Percentiles rank a stretch among this genome's conserved stretches.
Evolutionary conservation across 2,797 vertebrate genomes (phyloP).

Genomic region (Cyprinodon diabolis): DNA sequence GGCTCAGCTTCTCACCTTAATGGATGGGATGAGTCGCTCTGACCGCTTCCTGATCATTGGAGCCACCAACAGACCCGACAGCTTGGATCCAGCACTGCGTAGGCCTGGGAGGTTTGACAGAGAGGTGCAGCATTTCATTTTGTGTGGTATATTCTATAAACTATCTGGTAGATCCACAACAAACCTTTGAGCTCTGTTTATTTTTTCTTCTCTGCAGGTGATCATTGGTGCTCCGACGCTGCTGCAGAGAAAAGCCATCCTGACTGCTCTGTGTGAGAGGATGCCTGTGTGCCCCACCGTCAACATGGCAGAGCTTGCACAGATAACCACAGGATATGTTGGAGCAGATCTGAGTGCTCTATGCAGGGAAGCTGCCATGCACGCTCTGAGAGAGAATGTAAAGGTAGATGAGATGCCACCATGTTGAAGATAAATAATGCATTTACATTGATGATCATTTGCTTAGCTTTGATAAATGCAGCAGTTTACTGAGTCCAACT

Average conservation of each 20-base stretch:
- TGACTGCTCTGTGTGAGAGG: slow-evolving; percentile 81
- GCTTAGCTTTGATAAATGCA: neutral
- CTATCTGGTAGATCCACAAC: neutral
- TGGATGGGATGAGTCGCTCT: slow-evolving; percentile 84
- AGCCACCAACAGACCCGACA: slow-evolving; percentile 90
- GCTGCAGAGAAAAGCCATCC: slow-evolving; percentile 86
- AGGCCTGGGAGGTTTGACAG: slow-evolving; percentile 93
- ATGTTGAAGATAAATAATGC: neutral
- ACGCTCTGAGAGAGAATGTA: slow-evolving; percentile 77
- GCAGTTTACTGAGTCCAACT: neutral
- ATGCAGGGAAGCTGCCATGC: slow-evolving; percentile 91
- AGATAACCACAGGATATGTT: slow-evolving; percentile 89
- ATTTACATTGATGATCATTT: neutral
- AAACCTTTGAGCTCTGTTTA: neutral
- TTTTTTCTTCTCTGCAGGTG: slow-evolving; percentile 73
- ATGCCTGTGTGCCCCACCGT: slow-evolving; percentile 83
- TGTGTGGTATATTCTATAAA: neutral
- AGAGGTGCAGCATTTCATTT: slow-evolving; percentile 80
- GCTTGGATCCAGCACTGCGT: slow-evolving; percentile 90
- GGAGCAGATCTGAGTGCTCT: slow-evolving; percentile 93
- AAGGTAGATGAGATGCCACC: slow-evolving; percentile 75
- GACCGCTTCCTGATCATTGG: slow-evolving; percentile 85
- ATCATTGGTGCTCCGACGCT: slow-evolving; percentile 89
- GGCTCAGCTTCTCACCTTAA: slow-evolving; percentile 92
- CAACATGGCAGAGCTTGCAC: slow-evolving; percentile 82